phyloP scores from a whole-genome alignment of 2,113 vertebrate species.

The Prinia subflava region DNA sequence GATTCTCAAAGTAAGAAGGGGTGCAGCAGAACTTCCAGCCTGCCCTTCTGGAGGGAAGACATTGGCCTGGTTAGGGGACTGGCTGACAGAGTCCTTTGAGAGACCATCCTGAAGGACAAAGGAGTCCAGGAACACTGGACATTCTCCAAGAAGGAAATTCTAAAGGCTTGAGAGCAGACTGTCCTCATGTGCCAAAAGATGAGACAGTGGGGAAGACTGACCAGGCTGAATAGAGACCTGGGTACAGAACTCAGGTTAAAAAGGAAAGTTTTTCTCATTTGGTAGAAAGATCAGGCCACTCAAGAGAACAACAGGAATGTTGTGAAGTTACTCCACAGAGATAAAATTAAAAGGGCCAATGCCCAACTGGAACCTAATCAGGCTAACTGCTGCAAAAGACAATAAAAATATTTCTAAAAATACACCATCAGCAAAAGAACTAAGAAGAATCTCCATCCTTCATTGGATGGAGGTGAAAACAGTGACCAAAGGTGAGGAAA shows the following conservation, averaged over 20 bases:
- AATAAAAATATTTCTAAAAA: background rate
- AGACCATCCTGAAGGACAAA: background rate
- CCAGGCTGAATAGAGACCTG: background rate
- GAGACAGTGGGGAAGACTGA: background rate
- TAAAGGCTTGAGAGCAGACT: background rate
- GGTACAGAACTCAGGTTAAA: background rate
- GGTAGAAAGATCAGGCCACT: background rate
- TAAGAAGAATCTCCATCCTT: background rate
- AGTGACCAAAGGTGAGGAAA: background rate
- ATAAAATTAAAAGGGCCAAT: background rate
- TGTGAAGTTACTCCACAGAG: background rate
- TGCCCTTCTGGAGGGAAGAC: background rate
- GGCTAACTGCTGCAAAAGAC: background rate
- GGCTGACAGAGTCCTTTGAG: background rate
- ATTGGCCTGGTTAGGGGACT: background rate
- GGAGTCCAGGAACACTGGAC: background rate
- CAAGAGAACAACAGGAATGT: background rate
- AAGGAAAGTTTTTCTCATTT: background rate
- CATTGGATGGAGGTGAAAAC: background rate
- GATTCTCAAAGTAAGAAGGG: background rate
- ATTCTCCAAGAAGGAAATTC: background rate
- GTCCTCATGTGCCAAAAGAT: background rate
- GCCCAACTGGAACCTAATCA: background rate
- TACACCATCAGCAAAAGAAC: background rate
- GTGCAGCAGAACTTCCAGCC: background rate